Evolutionary conservation across 2,888 invertebrate genomes (phyloP), one percentile per base, ranked within the genome.

Genomic region (Erannis defoliaria): DNA sequence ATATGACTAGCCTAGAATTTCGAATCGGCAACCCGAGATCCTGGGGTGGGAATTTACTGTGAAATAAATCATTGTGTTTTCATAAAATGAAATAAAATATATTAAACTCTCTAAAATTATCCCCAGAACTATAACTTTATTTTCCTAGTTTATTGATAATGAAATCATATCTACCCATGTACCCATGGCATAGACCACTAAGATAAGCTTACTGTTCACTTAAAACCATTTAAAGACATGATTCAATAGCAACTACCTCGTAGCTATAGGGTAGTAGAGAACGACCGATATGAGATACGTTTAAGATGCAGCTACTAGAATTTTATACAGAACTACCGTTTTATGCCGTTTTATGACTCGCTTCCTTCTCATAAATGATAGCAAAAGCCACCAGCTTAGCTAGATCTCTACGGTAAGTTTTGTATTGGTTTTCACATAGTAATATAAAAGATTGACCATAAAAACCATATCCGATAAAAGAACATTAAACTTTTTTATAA

Each of bases 291-390:
- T 72, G 70, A 73, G 72, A 71, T 63, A 64, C 71, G 67, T 78
- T 74, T 72, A 75, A 77, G 72, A 76, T 79, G 78, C 77, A 75
- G 72, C 76, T 73, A 67, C 50, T 57, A 67, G 72, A 78, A 77
- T 80, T 80, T 78, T 78, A 81, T 82, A 75, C 76, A 73, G 77
- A 78, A 80, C 75, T 79, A 74, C 76, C 76, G 66, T 80, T 84
- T 82, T 81, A 80, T 79, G 74, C 77, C 76, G 66, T 80, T 84
- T 82, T 81, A 81, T 79, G 76, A 76, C 70, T 77, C 64, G 69
- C 72, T 75, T 76, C 57, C 69, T 66, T 62, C 70, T 71, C 71
- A 65, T 66, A 64, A 23, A 59, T 63, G 37, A 64, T 66, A 63
- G 66, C 59, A 21, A 21, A 64, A 26, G 65, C 66, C 69, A 29